phyloP scores from a whole-genome alignment of 2,113 vertebrate genomes.

The Neolamprologus longior region DNA sequence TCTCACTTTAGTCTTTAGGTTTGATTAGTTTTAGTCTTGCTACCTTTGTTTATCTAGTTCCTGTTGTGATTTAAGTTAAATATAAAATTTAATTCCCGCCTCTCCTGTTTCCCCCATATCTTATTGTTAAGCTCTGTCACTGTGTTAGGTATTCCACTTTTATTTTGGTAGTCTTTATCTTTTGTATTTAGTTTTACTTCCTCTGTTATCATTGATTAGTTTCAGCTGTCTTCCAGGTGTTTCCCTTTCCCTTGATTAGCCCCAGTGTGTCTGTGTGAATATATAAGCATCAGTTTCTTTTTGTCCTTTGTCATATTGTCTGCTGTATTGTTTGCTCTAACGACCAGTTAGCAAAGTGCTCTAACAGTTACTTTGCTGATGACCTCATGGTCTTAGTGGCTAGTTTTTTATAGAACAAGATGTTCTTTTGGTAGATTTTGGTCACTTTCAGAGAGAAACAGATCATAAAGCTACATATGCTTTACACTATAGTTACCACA shows the following conservation, averaged over 20 bases:
- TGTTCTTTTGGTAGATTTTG: background rate
- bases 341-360: background rate
- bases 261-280: background rate
- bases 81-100: background rate
- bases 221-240: background rate
- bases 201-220: background rate
- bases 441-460: background rate
- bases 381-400: background rate
- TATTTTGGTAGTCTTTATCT: background rate
- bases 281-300: background rate
- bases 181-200: background rate
- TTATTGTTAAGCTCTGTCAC: background rate
- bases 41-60: background rate
- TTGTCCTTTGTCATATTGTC: background rate
- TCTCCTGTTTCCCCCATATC: background rate
- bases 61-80: background rate
- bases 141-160: background rate
- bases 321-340: background rate
- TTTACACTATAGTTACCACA: background rate
- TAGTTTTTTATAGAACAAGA: background rate
- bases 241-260: background rate
- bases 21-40: background rate
- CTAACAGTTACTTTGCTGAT: background rate
- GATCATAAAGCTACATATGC: background rate
- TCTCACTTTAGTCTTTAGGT: background rate